Conservation (phyloP, 2,113 vertebrate genomes). For the Bufo bufo region DNA sequence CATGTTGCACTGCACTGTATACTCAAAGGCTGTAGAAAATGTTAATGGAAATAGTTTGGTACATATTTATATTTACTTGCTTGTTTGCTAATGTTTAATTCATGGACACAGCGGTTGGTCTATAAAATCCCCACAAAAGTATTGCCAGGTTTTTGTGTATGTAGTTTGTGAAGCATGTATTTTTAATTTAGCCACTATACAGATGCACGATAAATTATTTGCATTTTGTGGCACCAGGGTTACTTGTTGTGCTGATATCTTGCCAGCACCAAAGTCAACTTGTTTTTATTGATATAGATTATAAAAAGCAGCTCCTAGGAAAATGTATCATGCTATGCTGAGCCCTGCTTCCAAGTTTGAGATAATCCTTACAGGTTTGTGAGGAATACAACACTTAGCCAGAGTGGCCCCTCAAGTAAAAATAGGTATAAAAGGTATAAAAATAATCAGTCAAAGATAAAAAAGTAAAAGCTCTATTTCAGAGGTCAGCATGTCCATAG, state of each 20-base stretch:
- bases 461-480: no score
- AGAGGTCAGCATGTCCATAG: no score
- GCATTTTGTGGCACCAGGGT: background rate
- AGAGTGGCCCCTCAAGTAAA: background rate
- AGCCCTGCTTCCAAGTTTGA: background rate
- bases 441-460: no score
- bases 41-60: constrained; percentile 25
- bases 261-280: background rate
- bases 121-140: constrained; percentile 32
- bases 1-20: background rate
- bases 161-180: constrained; percentile 38
- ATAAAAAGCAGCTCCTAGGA: background rate
- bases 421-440: background rate
- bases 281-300: background rate
- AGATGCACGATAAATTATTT: constrained; percentile 14
- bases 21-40: background rate
- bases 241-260: background rate
- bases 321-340: background rate
- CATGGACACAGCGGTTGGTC: constrained; percentile 22
- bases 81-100: constrained; percentile 34
- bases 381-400: background rate
- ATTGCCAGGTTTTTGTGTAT: constrained; percentile 24
- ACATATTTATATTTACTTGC: constrained; percentile 35
- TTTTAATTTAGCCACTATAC: constrained; percentile 37
- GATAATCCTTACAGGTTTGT: background rate